Percentiles rank a stretch among this genome's conserved stretches.
Evolutionary conservation across 1,140 invertebrate genomes (phyloP).

Genomic region (Zaprionus camerounensis): DNA sequence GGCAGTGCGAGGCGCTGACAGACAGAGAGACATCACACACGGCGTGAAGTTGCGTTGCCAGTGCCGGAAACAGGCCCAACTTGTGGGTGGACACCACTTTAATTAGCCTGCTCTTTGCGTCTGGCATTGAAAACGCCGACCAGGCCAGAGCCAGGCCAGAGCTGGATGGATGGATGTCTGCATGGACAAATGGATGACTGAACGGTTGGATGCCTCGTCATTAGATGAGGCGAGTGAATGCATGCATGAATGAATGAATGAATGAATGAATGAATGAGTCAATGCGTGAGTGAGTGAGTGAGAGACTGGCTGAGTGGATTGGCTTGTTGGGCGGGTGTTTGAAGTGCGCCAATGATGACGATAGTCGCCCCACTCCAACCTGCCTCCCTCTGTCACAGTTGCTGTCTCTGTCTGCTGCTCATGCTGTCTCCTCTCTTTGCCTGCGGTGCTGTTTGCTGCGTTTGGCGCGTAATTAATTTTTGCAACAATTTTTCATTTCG

Average conservation of each 20-base stretch:
- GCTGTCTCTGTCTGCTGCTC: slow-evolving; percentile 1
- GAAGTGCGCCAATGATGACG: slow-evolving; percentile 72
- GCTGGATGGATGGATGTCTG: slow-evolving; percentile 41
- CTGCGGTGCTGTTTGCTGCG: slow-evolving; percentile 58
- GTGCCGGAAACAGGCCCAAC: slow-evolving; percentile 19
- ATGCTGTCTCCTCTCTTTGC: slow-evolving; percentile 7
- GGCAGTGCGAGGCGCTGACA: slow-evolving; percentile 56
- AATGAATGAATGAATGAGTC: slow-evolving; percentile 49
- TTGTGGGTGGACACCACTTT: slow-evolving; percentile 77
- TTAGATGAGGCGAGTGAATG: slow-evolving; percentile 45
- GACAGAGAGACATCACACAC: slow-evolving; percentile 45
- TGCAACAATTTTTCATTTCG: slow-evolving; percentile 79
- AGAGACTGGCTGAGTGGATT: slow-evolving; percentile 56
- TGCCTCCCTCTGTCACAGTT: too few relatives aligned
- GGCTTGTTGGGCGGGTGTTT: slow-evolving; percentile 53
- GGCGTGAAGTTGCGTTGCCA: background rate
- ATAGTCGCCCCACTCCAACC: slow-evolving; percentile 10
- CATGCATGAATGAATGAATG: slow-evolving; percentile 43
- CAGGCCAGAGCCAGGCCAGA: slow-evolving; percentile 17
- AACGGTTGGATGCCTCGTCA: slow-evolving; percentile 23
- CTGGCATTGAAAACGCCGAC: slow-evolving; percentile 70
- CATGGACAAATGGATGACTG: slow-evolving; percentile 25
- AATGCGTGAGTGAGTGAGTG: slow-evolving; percentile 48
- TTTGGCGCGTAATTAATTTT: slow-evolving; percentile 82
- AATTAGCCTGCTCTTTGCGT: slow-evolving; percentile 68